phyloP scores from a whole-genome alignment of 2,888 invertebrate genomes.

The Drosophila meridionalis region DNA sequence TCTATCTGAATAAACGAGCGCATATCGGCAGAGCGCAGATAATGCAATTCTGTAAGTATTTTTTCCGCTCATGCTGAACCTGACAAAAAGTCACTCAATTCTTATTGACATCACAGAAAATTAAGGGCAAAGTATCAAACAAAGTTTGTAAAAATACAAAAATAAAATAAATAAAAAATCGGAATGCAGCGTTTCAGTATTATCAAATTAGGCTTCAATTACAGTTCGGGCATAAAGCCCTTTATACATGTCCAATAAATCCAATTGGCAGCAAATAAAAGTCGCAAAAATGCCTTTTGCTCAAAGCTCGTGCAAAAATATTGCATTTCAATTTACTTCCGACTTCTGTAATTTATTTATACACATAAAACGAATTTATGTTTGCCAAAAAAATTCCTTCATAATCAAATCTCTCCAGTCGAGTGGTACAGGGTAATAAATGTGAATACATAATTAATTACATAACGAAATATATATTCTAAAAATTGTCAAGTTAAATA shows the following conservation, averaged over 20 bases:
- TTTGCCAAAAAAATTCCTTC: background rate
- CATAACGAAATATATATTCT: background rate
- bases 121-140: background rate
- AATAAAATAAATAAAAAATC: no score
- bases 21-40: background rate
- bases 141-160: background rate
- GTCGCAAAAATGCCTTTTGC: background rate
- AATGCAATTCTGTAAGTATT: background rate
- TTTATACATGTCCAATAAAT: background rate
- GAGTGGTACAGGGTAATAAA: background rate
- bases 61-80: background rate
- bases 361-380: background rate
- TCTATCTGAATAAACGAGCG: background rate
- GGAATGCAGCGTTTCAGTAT: background rate
- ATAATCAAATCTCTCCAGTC: background rate
- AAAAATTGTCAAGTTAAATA: background rate
- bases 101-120: background rate
- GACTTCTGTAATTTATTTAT: constrained; percentile 1
- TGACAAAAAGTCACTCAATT: background rate
- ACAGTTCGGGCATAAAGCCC: background rate
- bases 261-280: background rate
- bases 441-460: background rate
- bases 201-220: constrained; percentile 4
- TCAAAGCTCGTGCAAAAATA: background rate
- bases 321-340: constrained; percentile 2